These are phyloP conservation scores for Pseudopleuronectes americanus DNA, from an alignment of 2,797 vertebrate genomes.

Conservation along the genomic window DNA sequence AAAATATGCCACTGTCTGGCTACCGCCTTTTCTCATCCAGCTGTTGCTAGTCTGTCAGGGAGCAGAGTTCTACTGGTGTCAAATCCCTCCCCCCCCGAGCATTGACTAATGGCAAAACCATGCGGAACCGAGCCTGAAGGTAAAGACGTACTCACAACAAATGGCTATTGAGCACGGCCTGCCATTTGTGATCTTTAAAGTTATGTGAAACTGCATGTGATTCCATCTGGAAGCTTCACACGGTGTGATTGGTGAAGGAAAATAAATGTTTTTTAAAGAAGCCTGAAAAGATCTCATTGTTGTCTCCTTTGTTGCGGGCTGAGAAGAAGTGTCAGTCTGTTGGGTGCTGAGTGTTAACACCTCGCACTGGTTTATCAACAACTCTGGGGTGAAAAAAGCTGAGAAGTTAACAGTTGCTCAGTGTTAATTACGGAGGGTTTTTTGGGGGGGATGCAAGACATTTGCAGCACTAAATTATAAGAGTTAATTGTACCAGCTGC, in stretches of 20 bases:
- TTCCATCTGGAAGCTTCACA: conserved; percentile 30
- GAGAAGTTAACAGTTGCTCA: conserved; percentile 59
- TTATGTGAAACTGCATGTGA: conserved; percentile 26
- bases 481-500: conserved; percentile 54
- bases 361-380: conserved; percentile 51
- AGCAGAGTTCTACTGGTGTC: conserved; percentile 73
- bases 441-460: conserved; percentile 22
- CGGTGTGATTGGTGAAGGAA: not conserved
- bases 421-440: conserved; percentile 56
- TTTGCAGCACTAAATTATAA: conserved; percentile 51
- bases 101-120: conserved; percentile 76
- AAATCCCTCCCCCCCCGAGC: conserved; percentile 54
- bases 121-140: conserved; percentile 51
- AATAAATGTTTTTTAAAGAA: not conserved
- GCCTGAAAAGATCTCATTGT: conserved; percentile 37
- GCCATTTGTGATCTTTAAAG: conserved; percentile 49
- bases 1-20: conserved; percentile 64
- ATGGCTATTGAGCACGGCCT: conserved; percentile 47
- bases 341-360: conserved; percentile 64
- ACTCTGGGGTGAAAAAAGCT: conserved; percentile 47
- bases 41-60: conserved; percentile 83
- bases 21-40: conserved; percentile 78
- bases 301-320: conserved; percentile 31
- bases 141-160: conserved; percentile 58
- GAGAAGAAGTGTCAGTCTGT: conserved; percentile 39